Base-by-base conservation (phyloP, 2,113 vertebrate genomes). In the Eleginops maclovinus region DNA sequence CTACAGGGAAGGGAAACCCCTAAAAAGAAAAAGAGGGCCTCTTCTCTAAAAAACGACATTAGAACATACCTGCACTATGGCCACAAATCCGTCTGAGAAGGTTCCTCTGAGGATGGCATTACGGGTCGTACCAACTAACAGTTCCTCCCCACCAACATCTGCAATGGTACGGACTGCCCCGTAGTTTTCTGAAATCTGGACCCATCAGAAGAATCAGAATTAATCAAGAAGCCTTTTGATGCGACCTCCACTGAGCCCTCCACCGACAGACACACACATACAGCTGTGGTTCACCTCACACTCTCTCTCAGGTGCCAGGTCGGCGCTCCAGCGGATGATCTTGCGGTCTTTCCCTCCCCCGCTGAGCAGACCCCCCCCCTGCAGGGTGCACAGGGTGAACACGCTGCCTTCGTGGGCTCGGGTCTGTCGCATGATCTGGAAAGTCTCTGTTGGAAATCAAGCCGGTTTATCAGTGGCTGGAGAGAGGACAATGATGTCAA, bases 391-490 rank as follows among this genome's bases (percentile, higher is more conserved):
- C 28, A 99, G 91, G 0, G 97, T 95, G 55, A 97, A 98, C 64
- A 99, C 94, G 63, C 96, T 97, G 77, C 97, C 97, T 77, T 98
- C 97, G 0, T 99, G 97, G 0, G 97, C 97, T 0, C 93, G 93
- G 0, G 95, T 97, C 89, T 97, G 97, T 40, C 95, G 95, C 94
- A 96, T 95, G 72, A 98, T 98, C 90, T 96, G 96, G 11, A 95
- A 97, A 0, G 95, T 96, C 76, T 98, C 97, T 98, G 92, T 17
- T 69, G 7, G 41, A 65, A 21, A 40, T 11, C 0, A 12, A 40
- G 4, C 1, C 7, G 0, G 2, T 24, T 24, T 17, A 17, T 40
- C 16, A 15, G 24, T 0, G 22, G 8, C 44, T 22, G 58, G 28
- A 26, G 15, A 26, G 31, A 36, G 31, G 8, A 36, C 7, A 36